A percentile compares a stretch with the other conserved stretches of the same genome.
These are phyloP conservation scores for Scarus forsteni DNA, from an alignment of 2,797 vertebrate species.

Conservation along the genomic window DNA sequence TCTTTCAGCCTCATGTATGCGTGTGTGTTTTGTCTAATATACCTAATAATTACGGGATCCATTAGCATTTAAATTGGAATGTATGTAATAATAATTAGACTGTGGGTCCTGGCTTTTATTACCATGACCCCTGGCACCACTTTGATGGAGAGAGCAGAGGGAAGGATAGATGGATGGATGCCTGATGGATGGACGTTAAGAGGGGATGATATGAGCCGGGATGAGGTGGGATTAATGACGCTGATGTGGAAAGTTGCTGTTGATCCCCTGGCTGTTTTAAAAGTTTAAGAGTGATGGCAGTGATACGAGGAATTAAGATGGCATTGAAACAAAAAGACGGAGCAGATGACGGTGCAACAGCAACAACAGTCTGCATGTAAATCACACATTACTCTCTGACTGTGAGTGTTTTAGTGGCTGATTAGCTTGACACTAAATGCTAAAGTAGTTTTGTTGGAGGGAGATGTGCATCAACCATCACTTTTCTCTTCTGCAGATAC, in stretches of 20 bases:
- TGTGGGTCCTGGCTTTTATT: conserved; percentile 57
- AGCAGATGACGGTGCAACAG: not conserved
- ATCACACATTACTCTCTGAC: too few relatives aligned
- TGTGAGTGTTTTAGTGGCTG: too few relatives aligned
- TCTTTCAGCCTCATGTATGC: conserved; percentile 16
- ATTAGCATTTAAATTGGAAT: conserved; percentile 75
- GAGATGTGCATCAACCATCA: too few relatives aligned
- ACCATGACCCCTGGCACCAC: conserved; percentile 64
- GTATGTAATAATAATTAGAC: conserved; percentile 71
- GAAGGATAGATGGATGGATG: conserved; percentile 37
- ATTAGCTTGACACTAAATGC: too few relatives aligned
- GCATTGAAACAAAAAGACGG: conserved; percentile 2
- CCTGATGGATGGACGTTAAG: conserved; percentile 48
- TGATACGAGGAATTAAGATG: conserved; percentile 1
- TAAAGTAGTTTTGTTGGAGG: too few relatives aligned
- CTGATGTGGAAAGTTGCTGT: conserved; percentile 20
- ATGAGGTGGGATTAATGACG: conserved; percentile 49
- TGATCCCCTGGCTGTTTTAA: conserved; percentile 24
- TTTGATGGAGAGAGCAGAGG: conserved; percentile 40
- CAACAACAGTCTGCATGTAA: too few relatives aligned
- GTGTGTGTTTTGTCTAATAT: conserved; percentile 49
- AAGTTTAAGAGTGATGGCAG: conserved; percentile 19
- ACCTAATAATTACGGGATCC: conserved; percentile 59
- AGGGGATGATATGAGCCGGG: conserved; percentile 37
- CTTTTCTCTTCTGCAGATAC: too few relatives aligned